Base-by-base conservation (phyloP, 2,797 vertebrate genomes). In the Staurois parvus region DNA sequence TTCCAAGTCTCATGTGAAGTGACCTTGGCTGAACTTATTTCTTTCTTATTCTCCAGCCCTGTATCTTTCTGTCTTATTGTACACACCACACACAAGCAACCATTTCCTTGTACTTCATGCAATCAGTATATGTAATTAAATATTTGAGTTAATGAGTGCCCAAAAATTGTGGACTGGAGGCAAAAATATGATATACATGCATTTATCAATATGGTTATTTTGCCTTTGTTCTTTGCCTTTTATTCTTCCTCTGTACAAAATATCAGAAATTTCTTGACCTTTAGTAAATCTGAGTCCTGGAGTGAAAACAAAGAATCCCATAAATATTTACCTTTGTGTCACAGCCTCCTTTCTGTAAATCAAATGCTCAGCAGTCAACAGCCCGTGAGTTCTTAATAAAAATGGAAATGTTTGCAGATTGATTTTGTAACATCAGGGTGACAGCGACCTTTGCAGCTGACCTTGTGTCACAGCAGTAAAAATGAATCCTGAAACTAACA, bases 391-490 rank as follows among this genome's bases (percentile, higher is more conserved):
- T 79, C 64, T 79, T 79, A 74, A 87, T 79, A 87, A 83, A 87
- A 87, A 87, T 87, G 85, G 85, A 83, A 87, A 87, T 87, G 68
- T 87, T 84, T 87, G 76, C 70, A 87, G 85, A 87, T 79, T 87
- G 85, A 83, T 83, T 87, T 64, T 75, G 64, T 79, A 83, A 84
- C 81, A 87, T 70, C 62, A 32, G 69, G 34, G 24, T 12, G 28
- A 67, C 26, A 34, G 24, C 11, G 45, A 87, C 85, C 85, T 87
- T 79, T 84, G 24, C 30, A 28, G 76, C 32, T 87, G 76, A 83
- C 85, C 85, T 84, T 79, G 85, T 87, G 85, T 84, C 85, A 79
- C 40, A 79, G 32, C 70, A 75, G 70, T 59, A 75, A 79, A 83
- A 72, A 87, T 83, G 72, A 87, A 79, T 79, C 26, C 69, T 9